Percentiles rank a stretch among this genome's conserved stretches.
Conservation (phyloP, 2,797 vertebrate species). For the Decapterus maruadsi region DNA sequence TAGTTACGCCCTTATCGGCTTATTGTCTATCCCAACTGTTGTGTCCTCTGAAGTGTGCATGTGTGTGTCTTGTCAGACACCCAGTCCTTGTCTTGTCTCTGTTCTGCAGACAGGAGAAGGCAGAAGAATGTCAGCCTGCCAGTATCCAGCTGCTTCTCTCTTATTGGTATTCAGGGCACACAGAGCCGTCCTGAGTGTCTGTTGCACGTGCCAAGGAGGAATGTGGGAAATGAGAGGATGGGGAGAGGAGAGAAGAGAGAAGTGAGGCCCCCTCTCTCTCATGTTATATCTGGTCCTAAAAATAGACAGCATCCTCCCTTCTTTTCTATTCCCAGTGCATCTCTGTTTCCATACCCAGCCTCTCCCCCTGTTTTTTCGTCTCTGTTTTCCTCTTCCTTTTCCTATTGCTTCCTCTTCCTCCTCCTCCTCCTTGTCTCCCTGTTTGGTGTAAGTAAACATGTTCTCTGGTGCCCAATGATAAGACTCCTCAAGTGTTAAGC, state of each 20-base stretch:
- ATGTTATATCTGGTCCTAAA: constrained; percentile 76
- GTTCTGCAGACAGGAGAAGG: constrained; percentile 71
- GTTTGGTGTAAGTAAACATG: constrained; percentile 67
- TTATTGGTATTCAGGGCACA: constrained; percentile 83
- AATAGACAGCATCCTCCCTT: constrained; percentile 77
- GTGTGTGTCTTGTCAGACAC: constrained; percentile 64
- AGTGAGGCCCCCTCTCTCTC: constrained; percentile 59
- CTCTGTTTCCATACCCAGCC: constrained; percentile 61
- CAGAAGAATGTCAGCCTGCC: constrained; percentile 80
- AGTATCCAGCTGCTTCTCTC: constrained; percentile 78
- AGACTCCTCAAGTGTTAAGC: constrained; percentile 60
- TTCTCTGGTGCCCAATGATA: constrained; percentile 66
- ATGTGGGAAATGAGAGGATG: constrained; percentile 73
- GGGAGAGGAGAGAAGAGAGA: constrained; percentile 56
- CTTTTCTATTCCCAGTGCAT: constrained; percentile 72
- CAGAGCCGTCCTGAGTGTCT: constrained; percentile 68
- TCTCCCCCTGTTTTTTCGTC: constrained; percentile 45
- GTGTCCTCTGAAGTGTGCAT: constrained; percentile 66
- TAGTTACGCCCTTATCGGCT: constrained; percentile 55
- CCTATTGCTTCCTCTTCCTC: not conserved
- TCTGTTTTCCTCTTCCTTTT: constrained; percentile 46
- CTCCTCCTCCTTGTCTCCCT: constrained; percentile 43
- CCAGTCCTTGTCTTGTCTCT: constrained; percentile 66
- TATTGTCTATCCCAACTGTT: constrained; percentile 50
- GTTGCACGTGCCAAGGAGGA: constrained; percentile 81